phyloP scores from a whole-genome alignment of 2,113 vertebrate species.

The Cyprinodon tularosa region DNA sequence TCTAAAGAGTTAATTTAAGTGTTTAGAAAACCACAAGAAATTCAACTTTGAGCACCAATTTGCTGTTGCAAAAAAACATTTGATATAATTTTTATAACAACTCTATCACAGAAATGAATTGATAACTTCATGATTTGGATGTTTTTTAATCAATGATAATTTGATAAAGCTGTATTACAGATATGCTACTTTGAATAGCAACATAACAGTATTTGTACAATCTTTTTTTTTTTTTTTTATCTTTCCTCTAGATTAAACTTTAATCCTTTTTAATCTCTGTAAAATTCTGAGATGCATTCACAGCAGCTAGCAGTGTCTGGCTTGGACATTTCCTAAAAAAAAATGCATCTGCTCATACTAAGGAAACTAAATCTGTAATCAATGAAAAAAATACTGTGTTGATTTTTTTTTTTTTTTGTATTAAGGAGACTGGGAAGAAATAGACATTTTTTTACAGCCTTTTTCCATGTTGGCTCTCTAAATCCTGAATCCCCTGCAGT shows the following conservation, averaged over 20 bases:
- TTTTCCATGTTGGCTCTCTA: conserved; percentile 30
- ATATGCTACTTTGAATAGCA: neutral
- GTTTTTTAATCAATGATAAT: too few species aligned
- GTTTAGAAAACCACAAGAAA: neutral
- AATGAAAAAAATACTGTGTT: neutral
- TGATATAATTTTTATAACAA: too few species aligned
- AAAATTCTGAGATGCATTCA: conserved; percentile 7
- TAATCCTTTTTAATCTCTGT: conserved; percentile 14
- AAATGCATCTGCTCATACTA: neutral
- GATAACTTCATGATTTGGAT: neutral
- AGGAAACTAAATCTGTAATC: conserved; percentile 1
- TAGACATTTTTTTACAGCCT: conserved; percentile 36
- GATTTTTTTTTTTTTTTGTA: neutral
- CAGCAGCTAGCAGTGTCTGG: conserved; percentile 8
- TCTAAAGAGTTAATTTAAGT: neutral
- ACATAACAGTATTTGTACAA: neutral
- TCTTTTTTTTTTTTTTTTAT: neutral
- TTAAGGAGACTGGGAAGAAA: conserved; percentile 18
- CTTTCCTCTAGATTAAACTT: neutral
- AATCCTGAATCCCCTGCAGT: conserved; percentile 45
- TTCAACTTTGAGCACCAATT: neutral
- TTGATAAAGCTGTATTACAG: neutral
- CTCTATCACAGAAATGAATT: neutral
- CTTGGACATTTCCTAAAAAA: conserved; percentile 17
- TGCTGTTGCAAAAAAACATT: neutral